Base-by-base conservation (phyloP, 2,888 invertebrate genomes). In the Julus scanicus region DNA sequence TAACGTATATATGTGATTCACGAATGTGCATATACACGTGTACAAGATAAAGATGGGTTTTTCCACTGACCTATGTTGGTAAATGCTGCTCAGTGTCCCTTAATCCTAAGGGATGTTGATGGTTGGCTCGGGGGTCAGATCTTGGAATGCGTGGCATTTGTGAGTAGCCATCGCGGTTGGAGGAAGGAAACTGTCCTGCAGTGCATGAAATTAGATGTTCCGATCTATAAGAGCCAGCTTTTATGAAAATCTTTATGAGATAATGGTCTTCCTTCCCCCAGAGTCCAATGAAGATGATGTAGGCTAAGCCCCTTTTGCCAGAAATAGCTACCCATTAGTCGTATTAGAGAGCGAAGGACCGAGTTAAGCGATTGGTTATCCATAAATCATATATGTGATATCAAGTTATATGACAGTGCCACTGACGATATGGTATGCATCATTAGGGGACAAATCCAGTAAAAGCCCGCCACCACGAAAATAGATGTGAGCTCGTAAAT, bases 171-270 rank as follows among this genome's bases (percentile, higher is more conserved):
- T 9, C 20, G 71, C 29, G 71, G 71, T 29, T 9, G 71, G 29
- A 71, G 71, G 71, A 71, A 71, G 71, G 71, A 71, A 71, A 71
- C 71, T 71, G 71, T 71, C 71, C 71, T 71, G 71, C 71, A 71
- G 71, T 71, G 71, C 71, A 71, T 71, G 71, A 71, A 71, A 71
- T 71, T 71, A 71, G 71, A 71, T 71, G 71, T 71, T 71, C 71
- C 71, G 71, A 71, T 71, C 71, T 71, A 71, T 71, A 71, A 71
- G 71, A 71, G 71, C 71, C 11, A 29, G 71, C 71, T 71, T 71
- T 71, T 71, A 71, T 71, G 71, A 71, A 71, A 71, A 71, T 71
- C 71, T 71, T 71, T 71, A 71, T 71, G 71, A 71, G 71, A 71
- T 71, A 71, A 71, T 71, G 71, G 71, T n/a, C 71, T 71, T 71